Percentiles rank a stretch among this genome's conserved stretches.
phyloP scores from a whole-genome alignment of 2,113 vertebrate genomes.

The Epinephelus lanceolatus region DNA sequence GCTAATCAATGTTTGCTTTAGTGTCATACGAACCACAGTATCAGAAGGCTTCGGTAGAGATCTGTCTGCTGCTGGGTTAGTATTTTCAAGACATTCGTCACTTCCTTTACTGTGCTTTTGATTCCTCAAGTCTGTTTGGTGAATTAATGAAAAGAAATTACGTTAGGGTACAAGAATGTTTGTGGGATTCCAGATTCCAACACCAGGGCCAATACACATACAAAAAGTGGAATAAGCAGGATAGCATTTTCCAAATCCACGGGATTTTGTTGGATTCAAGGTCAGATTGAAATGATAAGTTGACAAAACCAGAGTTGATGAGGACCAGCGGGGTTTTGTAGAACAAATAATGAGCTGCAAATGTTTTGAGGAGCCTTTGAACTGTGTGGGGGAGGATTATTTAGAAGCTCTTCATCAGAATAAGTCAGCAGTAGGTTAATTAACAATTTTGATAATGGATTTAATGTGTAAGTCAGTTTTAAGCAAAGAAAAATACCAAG shows the following conservation, averaged over 20 bases:
- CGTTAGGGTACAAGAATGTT: background rate
- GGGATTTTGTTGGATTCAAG: background rate
- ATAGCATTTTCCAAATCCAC: background rate
- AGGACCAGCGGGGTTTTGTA: background rate
- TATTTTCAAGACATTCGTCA: too few species aligned
- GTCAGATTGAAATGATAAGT: background rate
- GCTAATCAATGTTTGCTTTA: too few species aligned
- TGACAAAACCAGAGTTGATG: background rate
- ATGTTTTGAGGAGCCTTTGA: background rate
- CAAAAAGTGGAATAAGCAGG: background rate
- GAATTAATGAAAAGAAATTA: background rate
- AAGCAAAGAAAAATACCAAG: background rate
- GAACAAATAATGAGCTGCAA: background rate
- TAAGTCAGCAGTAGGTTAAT: too few species aligned
- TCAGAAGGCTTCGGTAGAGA: too few species aligned
- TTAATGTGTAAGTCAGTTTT: background rate
- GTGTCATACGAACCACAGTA: too few species aligned
- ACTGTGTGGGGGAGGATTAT: background rate
- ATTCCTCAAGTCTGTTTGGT: too few species aligned
- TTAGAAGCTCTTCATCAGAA: background rate
- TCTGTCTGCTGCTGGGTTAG: too few species aligned
- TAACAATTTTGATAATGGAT: background rate
- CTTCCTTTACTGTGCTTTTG: too few species aligned
- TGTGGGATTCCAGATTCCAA: background rate
- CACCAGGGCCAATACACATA: background rate